These are phyloP conservation scores for Mormyrops boulengeri DNA, from an alignment of 2,797 vertebrate species.

Conservation along the genomic window DNA sequence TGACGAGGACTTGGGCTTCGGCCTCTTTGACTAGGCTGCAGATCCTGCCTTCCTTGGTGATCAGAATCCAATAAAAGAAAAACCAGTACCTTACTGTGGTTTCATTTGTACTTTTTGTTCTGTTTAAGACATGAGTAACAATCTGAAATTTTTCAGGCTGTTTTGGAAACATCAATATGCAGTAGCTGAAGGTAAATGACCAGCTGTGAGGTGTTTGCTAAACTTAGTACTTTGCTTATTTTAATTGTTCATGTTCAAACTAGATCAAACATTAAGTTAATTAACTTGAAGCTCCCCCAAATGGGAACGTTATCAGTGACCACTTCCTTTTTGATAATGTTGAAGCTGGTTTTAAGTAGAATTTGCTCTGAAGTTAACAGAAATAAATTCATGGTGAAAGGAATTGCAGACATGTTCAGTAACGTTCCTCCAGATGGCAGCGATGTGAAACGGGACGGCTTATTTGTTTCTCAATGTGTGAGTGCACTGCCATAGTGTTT, in stretches of 20 bases:
- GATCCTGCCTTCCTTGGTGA: not conserved
- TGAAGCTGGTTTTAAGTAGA: not conserved
- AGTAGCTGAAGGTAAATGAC: not conserved
- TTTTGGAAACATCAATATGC: not conserved
- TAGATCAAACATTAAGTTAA: too few relatives aligned
- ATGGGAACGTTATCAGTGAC: not conserved
- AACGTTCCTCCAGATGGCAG: not conserved
- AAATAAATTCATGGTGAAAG: not conserved
- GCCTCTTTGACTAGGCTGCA: constrained; percentile 77
- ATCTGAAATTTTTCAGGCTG: not conserved
- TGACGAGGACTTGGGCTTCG: constrained; percentile 93
- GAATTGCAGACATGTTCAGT: not conserved
- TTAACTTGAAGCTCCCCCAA: too few relatives aligned
- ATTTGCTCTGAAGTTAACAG: not conserved
- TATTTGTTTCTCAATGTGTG: not conserved
- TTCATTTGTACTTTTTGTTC: not conserved
- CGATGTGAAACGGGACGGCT: not conserved
- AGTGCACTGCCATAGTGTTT: not conserved
- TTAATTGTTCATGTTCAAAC: not conserved
- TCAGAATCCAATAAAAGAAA: not conserved
- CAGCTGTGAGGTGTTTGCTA: not conserved
- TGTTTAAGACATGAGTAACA: not conserved
- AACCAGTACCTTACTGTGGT: not conserved
- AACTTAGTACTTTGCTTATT: not conserved
- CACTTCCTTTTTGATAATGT: not conserved